These are phyloP conservation scores for Drosophila fuyamai DNA, from an alignment of 1,140 invertebrate species.

Conservation along the genomic window DNA sequence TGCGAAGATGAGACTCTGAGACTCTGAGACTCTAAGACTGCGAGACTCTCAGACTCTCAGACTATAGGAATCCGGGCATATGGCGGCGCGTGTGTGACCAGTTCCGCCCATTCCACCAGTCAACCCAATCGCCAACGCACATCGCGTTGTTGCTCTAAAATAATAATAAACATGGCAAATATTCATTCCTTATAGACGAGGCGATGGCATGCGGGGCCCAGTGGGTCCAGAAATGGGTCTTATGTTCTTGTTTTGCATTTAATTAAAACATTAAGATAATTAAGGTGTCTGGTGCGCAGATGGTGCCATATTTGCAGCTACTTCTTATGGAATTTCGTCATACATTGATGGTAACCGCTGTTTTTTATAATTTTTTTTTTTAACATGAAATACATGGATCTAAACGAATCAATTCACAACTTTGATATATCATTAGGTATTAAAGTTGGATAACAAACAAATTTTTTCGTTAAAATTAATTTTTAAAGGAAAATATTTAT, in stretches of 20 bases:
- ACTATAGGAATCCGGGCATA: conserved; percentile 54
- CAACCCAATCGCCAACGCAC: conserved; percentile 21
- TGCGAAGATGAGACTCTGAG: conserved; percentile 40
- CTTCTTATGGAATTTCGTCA: not conserved
- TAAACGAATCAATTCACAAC: too few relatives aligned
- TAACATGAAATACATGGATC: too few relatives aligned
- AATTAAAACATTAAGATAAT: conserved; percentile 30
- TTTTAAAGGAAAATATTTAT: too few relatives aligned
- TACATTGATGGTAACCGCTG: too few relatives aligned
- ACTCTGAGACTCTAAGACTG: not conserved
- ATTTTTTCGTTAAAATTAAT: too few relatives aligned
- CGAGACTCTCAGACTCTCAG: conserved; percentile 15
- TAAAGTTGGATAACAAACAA: too few relatives aligned
- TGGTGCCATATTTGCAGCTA: not conserved
- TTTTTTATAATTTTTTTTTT: too few relatives aligned
- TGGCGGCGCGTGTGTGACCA: conserved; percentile 62
- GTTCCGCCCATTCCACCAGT: conserved; percentile 2
- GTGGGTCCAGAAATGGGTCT: not conserved
- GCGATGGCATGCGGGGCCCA: conserved; percentile 10
- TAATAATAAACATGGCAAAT: conserved; percentile 72
- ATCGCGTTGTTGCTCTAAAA: conserved; percentile 67
- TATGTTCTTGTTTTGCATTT: conserved; percentile 18
- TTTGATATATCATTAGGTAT: too few relatives aligned
- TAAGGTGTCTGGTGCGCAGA: conserved; percentile 17
- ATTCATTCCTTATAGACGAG: conserved; percentile 46